Conservation (phyloP, 2,797 vertebrate species). For the Amazona finschi region DNA sequence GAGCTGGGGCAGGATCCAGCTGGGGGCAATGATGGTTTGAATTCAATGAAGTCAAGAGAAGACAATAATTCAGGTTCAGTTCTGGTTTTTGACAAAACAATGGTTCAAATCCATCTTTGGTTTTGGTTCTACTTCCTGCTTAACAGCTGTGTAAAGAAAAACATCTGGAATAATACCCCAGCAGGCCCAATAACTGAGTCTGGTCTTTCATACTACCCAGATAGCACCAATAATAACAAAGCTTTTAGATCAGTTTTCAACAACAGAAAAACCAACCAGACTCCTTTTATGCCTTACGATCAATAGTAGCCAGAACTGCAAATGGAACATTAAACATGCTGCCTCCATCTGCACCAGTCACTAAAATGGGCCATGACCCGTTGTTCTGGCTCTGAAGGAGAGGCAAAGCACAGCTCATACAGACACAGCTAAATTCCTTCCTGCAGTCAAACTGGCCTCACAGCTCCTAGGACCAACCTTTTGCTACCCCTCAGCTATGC, state of each 20-base stretch:
- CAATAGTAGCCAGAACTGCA: not conserved
- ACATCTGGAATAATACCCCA: slow-evolving; percentile 36
- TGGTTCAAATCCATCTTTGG: slow-evolving; percentile 50
- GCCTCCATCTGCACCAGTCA: not conserved
- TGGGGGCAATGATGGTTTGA: not conserved
- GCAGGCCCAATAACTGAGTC: slow-evolving; percentile 19
- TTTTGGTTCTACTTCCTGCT: slow-evolving; percentile 52
- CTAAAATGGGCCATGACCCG: not conserved
- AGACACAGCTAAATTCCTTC: not conserved
- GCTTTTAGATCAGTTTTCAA: not conserved
- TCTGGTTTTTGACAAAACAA: slow-evolving; percentile 55
- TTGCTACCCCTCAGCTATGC: not conserved
- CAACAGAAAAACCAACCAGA: not conserved
- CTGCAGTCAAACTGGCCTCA: not conserved
- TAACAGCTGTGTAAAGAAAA: slow-evolving; percentile 56
- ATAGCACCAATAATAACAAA: slow-evolving; percentile 32
- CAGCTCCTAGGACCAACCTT: not conserved
- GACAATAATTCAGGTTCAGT: slow-evolving; percentile 44
- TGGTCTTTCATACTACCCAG: slow-evolving; percentile 30
- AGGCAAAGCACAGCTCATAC: not conserved
- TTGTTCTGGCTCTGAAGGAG: not conserved
- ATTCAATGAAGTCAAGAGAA: slow-evolving; percentile 20
- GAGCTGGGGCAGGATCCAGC: slow-evolving; percentile 6
- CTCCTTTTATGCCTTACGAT: not conserved
- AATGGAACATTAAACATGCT: not conserved